A percentile compares a stretch with the other conserved stretches of the same genome.
phyloP scores from a whole-genome alignment of 2,113 vertebrate species.

The Mastomys coucha region DNA sequence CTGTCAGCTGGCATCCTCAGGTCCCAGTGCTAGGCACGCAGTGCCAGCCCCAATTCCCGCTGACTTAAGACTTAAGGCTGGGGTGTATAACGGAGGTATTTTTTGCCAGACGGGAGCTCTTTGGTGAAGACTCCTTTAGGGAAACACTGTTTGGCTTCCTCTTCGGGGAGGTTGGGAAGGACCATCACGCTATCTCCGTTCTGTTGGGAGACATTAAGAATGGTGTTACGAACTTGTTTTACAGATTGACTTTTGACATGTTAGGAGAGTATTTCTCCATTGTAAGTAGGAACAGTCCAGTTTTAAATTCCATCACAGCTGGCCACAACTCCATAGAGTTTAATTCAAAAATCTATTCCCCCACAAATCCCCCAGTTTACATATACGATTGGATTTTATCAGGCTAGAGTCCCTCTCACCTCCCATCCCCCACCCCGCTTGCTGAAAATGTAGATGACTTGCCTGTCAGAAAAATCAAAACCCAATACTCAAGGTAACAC shows the following conservation, averaged over 20 bases:
- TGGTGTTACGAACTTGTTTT: not conserved
- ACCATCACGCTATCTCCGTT: conserved; percentile 95
- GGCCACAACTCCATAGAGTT: not conserved
- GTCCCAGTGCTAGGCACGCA: not conserved
- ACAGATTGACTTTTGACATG: not conserved
- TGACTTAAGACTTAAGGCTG: conserved; percentile 87
- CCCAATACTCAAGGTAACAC: not conserved
- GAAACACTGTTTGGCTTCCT: conserved; percentile 93
- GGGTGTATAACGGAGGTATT: conserved; percentile 96
- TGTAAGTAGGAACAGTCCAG: not conserved
- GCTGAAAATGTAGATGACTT: not conserved
- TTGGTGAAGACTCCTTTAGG: conserved; percentile 93
- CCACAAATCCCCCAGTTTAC: not conserved
- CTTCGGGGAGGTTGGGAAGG: conserved; percentile 91
- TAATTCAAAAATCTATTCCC: not conserved
- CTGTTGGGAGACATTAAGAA: conserved; percentile 82
- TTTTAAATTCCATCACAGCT: not conserved
- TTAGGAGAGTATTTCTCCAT: not conserved
- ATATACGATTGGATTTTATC: not conserved
- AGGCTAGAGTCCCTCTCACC: not conserved
- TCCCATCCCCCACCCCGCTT: not conserved
- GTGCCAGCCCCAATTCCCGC: not conserved
- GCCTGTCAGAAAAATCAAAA: not conserved
- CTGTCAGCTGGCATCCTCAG: not conserved
- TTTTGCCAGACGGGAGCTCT: conserved; percentile 96